Evolutionary conservation across 2,113 vertebrate genomes (phyloP), one percentile per base, ranked within the genome.

Genomic region (Ceyx cyanopectus): DNA sequence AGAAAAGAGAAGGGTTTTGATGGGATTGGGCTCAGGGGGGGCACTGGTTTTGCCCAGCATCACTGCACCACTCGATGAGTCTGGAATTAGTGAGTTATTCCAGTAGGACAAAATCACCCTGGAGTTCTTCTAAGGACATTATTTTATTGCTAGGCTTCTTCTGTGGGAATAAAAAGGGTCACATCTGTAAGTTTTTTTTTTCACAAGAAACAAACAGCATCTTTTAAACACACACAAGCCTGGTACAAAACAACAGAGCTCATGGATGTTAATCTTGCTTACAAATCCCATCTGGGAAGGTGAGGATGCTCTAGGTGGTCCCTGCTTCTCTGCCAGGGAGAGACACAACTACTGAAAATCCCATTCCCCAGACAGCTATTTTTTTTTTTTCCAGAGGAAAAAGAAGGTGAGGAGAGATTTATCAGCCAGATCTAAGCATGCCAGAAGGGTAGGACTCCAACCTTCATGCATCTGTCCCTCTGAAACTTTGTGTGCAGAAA

Each of bases 401-500:
- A 93, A 37, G 77, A 87, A 56, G 29, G 51, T 82, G 79, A 83
- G 60, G 65, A 96, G 75, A 91, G 63, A 89, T 82, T 90, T 70
- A 63, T 89, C 76, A 95, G 91, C n/a, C 61, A 74, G 56, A 82
- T 81, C 48, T 74, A 87, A 82, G 72, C 92, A 93, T 91, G 92
- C 92, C 89, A 96, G 87, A 89, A 91, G n/a, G 56, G 80, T 50
- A 82, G 53, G 67, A 83, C 87, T 91, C 81, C 81, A 92, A 56
- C 65, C 68, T 89, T 89, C 96, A 95, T 92, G 92, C 92, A 89
- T 40, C 61, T 91, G 79, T 89, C 79, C 91, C 72, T 75, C 57
- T 32, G 81, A 77, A 93, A 80, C 92, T 95, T 96, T 94, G 85
- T 93, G 94, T 57, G 57, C 56, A 94, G 95, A 96, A 96, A 96